Conservation (phyloP, 2,113 vertebrate species). For the Chloebia gouldiae region DNA sequence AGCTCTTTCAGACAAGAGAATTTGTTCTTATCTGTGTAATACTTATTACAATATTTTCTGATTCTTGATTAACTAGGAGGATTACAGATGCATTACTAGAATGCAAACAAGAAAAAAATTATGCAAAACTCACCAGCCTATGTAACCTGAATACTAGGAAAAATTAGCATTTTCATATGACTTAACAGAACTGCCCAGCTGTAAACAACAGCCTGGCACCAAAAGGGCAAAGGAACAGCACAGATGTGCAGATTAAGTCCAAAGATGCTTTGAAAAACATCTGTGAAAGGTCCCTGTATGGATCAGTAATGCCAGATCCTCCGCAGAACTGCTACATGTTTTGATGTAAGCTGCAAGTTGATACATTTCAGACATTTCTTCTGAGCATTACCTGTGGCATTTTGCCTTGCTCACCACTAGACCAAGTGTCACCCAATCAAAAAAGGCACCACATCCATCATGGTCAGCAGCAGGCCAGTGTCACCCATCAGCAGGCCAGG, state of each 20-base stretch:
- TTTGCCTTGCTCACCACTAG: background rate
- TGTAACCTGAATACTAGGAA: background rate
- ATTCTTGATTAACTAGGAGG: background rate
- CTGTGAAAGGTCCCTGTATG: background rate
- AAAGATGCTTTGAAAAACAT: background rate
- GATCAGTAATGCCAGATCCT: background rate
- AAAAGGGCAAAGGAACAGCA: background rate
- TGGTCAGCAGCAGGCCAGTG: background rate
- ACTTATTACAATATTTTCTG: background rate
- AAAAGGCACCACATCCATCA: conserved; percentile 23
- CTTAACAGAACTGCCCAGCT: background rate
- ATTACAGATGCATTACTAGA: background rate
- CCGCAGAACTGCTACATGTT: background rate
- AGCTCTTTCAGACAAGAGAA: background rate
- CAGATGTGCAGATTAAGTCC: background rate
- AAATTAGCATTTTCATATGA: background rate
- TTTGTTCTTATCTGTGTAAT: background rate
- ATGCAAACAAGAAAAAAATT: background rate
- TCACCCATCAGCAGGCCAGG: conserved; percentile 12
- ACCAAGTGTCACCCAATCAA: conserved; percentile 43
- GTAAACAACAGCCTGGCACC: background rate
- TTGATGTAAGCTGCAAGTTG: background rate
- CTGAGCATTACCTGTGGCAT: conserved; percentile 33
- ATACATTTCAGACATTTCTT: background rate
- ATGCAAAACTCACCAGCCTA: background rate